Evolutionary conservation across 2,888 invertebrate species (phyloP), one percentile per base, ranked within the genome.

Genomic region (Caenorhabditis sp.): DNA sequence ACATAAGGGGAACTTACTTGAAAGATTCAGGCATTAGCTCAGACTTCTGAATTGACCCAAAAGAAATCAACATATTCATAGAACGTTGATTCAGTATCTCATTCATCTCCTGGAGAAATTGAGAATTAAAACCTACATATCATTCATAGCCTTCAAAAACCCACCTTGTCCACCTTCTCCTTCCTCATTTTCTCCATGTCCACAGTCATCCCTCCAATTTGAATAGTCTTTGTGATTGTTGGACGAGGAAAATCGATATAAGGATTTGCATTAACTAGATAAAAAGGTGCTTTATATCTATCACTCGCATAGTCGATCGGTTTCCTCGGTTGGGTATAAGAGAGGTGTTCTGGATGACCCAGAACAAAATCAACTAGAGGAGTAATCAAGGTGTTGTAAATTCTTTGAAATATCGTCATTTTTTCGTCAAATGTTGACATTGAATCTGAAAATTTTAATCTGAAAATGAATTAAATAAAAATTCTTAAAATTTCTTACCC

Each of bases 131-230:
- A 31, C 10, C 31, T 31, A 31, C 31, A 31, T 31, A 7, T 31
- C 31, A 31, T 10, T 31, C 4, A 10, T 31, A 7, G 31, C 31
- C 4, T 31, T 31, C 31, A 10, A 31, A 31, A 31, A 31, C 5
- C 10, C 10, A 31, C 31, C 31, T 31, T 31, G 0, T 43, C 25
- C 1, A 72, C n/a, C 52, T 60, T 64, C 26, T 67, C 64, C n/a
- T 38, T 25, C 25, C 61, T 67, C 54, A 72, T 17, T 23, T 49
- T 21, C 23, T 49, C 49, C 4, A 49, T n/a, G 27, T 60, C 26
- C 3, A 70, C 61, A 2, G 71, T 63, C 17, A 72, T 72, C 61
- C 72, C 72, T 10, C 72, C 72, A 31, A 72, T 72, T 23, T 50
- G 21, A 57, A 72, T 59, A 1, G 72, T 38, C 54, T 72, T 72